Percentiles rank a stretch among this genome's conserved stretches.
These are phyloP conservation scores for Sinocyclocheilus maitianheensis DNA, from an alignment of 2,113 vertebrate species.

Conservation along the genomic window DNA sequence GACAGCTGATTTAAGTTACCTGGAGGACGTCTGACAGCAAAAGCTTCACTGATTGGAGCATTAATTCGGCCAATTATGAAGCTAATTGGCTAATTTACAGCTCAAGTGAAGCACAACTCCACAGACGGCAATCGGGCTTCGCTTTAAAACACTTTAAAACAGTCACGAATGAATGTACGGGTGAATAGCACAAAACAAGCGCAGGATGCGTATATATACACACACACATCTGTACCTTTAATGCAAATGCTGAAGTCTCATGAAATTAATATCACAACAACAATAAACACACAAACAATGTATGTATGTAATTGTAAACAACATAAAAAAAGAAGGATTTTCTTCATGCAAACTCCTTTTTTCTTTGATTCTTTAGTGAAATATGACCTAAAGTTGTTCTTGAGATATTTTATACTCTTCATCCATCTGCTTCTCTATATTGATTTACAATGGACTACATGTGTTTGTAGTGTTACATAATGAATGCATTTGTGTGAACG, in stretches of 20 bases:
- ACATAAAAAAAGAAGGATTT: background rate
- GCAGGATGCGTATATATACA: background rate
- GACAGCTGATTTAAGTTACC: constrained; percentile 73
- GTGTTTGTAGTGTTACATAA: background rate
- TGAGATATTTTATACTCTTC: background rate
- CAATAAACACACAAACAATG: background rate
- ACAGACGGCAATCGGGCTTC: constrained; percentile 26
- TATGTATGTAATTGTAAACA: background rate
- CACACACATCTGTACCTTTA: no score
- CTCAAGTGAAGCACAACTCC: constrained; percentile 72
- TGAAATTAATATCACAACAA: background rate
- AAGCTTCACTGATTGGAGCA: constrained; percentile 68
- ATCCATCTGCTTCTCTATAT: background rate
- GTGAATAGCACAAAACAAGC: background rate
- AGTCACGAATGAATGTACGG: background rate
- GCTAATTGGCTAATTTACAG: constrained; percentile 74
- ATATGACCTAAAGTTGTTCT: background rate
- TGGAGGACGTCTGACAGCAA: constrained; percentile 69
- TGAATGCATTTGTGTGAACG: background rate
- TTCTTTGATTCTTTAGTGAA: background rate
- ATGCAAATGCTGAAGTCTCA: background rate
- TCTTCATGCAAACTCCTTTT: background rate
- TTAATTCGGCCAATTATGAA: constrained; percentile 77
- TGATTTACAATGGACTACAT: background rate
- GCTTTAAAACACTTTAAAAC: constrained; percentile 6